phyloP scores from a whole-genome alignment of 2,113 vertebrate genomes.

The Murina feae region DNA sequence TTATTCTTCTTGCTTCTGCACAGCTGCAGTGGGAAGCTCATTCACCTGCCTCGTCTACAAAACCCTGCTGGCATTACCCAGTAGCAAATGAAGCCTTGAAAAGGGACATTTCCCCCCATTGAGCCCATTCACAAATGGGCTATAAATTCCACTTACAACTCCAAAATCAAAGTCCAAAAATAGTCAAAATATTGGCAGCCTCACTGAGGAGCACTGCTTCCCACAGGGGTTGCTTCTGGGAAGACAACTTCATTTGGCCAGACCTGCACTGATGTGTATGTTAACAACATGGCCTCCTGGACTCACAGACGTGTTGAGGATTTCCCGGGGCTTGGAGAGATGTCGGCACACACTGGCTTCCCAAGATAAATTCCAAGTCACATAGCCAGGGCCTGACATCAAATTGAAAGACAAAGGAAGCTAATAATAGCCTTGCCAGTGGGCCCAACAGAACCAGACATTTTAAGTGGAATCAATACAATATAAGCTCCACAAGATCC shows the following conservation, averaged over 20 bases:
- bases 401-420: constrained; percentile 43
- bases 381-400: constrained; percentile 36
- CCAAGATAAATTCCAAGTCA: constrained; percentile 33
- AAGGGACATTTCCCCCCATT: neutral
- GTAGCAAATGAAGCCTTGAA: constrained; percentile 16
- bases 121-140: constrained; percentile 23
- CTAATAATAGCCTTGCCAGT: constrained; percentile 40
- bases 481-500: neutral
- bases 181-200: constrained; percentile 38
- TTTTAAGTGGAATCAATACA: neutral
- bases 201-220: neutral
- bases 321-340: constrained; percentile 36
- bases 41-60: neutral
- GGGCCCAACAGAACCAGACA: constrained; percentile 7
- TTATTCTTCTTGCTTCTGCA: neutral
- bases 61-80: neutral
- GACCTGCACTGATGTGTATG: neutral
- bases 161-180: constrained; percentile 52
- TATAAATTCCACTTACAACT: neutral
- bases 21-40: neutral
- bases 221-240: neutral
- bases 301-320: neutral
- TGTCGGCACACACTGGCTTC: constrained; percentile 42
- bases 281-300: neutral
- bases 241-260: constrained; percentile 61